These are phyloP conservation scores for Omphaloscelis lunosa DNA, from an alignment of 2,888 invertebrate species.

Conservation along the genomic window DNA sequence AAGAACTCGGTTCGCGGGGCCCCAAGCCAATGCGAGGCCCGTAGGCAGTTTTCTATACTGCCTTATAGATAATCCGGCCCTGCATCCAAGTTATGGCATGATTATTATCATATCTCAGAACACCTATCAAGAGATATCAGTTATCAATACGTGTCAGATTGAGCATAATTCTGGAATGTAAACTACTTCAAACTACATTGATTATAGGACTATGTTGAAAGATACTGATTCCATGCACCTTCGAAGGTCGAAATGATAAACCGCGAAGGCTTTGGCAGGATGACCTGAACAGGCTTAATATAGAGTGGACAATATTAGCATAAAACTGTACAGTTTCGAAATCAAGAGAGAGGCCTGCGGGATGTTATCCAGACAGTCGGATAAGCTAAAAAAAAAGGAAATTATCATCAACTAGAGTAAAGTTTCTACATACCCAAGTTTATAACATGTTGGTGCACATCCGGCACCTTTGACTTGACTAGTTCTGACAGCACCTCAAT, in stretches of 20 bases:
- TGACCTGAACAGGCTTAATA: neutral
- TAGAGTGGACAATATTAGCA: neutral
- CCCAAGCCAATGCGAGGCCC: too few relatives aligned
- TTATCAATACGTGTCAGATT: constrained; percentile 37
- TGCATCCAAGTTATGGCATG: neutral
- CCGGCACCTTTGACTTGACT: constrained; percentile 95
- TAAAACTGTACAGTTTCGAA: neutral
- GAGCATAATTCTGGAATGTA: constrained; percentile 26
- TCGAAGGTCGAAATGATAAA: neutral
- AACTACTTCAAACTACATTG: constrained; percentile 29
- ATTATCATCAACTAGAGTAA: neutral
- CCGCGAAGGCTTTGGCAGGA: neutral
- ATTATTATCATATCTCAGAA: constrained; percentile 26
- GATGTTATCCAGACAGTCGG: neutral
- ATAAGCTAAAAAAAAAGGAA: neutral
- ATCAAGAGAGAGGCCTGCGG: neutral
- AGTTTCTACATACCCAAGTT: constrained; percentile 90
- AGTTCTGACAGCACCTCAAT: constrained; percentile 97
- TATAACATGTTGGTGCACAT: constrained; percentile 95
- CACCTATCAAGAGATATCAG: constrained; percentile 32
- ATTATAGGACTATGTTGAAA: constrained; percentile 25
- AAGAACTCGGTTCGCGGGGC: too few relatives aligned
- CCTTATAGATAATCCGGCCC: too few relatives aligned
- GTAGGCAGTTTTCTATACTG: too few relatives aligned
- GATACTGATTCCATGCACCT: neutral